phyloP scores from a whole-genome alignment of 2,888 invertebrate genomes.

The Nephrotoma flavescens region DNA sequence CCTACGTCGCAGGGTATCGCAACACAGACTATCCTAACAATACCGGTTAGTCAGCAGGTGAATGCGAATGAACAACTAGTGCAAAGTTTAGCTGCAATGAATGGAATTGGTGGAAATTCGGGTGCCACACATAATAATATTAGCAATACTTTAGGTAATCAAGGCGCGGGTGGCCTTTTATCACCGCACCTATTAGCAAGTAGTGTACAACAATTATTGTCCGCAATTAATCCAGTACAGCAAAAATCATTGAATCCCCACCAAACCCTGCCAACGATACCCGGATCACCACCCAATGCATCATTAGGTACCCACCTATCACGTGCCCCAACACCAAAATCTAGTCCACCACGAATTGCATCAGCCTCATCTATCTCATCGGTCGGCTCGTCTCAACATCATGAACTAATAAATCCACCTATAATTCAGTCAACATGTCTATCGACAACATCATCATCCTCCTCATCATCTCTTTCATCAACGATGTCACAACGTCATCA shows the following conservation, averaged over 20 bases:
- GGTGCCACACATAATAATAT: conserved; percentile 32
- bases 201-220: conserved; percentile 58
- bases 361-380: conserved; percentile 4
- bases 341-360: conserved; percentile 11
- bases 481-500: conserved; percentile 5
- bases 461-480: conserved; percentile 2
- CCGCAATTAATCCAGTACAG: conserved; percentile 50
- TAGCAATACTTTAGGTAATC: conserved; percentile 57
- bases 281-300: not conserved
- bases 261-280: conserved; percentile 12
- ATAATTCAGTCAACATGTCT: conserved; percentile 6
- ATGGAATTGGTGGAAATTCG: conserved; percentile 10
- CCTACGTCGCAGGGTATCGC: conserved; percentile 92
- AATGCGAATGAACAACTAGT: conserved; percentile 48
- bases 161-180: conserved; percentile 30
- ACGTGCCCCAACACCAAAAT: conserved; percentile 8
- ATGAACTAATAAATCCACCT: conserved; percentile 8
- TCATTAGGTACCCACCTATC: not conserved
- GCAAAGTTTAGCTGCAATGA: conserved; percentile 22
- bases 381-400: conserved; percentile 11
- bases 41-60: conserved; percentile 76
- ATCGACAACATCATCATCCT: conserved; percentile 8
- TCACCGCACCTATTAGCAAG: conserved; percentile 64
- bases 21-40: conserved; percentile 89
- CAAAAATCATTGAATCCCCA: conserved; percentile 25